These are phyloP conservation scores for Dromius quadrimaculatus DNA, from an alignment of 2,888 invertebrate species.

Conservation along the genomic window DNA sequence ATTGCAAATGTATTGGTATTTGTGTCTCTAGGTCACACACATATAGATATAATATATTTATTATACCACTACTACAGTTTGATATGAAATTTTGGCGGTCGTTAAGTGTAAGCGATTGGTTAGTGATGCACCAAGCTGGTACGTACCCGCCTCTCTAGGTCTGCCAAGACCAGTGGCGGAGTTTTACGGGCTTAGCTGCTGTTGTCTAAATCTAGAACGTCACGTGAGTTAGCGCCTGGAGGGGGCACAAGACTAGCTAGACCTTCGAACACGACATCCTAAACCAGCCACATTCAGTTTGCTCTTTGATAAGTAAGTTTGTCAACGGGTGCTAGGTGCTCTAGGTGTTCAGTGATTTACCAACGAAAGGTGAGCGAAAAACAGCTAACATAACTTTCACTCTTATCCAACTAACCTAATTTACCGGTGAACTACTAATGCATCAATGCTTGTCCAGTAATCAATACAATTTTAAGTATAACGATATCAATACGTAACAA, in stretches of 20 bases:
- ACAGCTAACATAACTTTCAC: neutral
- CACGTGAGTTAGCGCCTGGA: slow-evolving; percentile 30
- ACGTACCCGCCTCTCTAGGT: slow-evolving; percentile 19
- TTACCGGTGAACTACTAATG: too few relatives aligned
- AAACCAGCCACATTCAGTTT: slow-evolving; percentile 61
- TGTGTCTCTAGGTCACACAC: too few relatives aligned
- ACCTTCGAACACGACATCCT: slow-evolving; percentile 37
- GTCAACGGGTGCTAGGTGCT: slow-evolving; percentile 55
- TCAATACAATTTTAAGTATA: too few relatives aligned
- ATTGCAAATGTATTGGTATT: too few relatives aligned
- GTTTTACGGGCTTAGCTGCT: neutral
- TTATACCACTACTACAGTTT: too few relatives aligned
- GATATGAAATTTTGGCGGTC: slow-evolving; percentile 34
- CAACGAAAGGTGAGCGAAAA: slow-evolving; percentile 38
- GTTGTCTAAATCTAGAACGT: slow-evolving; percentile 49
- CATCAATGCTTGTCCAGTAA: too few relatives aligned
- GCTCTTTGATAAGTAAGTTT: slow-evolving; percentile 64
- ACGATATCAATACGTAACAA: too few relatives aligned
- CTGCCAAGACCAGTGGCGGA: too few relatives aligned
- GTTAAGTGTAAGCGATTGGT: slow-evolving; percentile 27
- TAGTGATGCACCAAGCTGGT: slow-evolving; percentile 17
- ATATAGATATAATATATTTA: too few relatives aligned
- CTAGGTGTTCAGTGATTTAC: slow-evolving; percentile 37
- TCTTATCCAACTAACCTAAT: too few relatives aligned
- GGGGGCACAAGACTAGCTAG: slow-evolving; percentile 45